phyloP scores from a whole-genome alignment of 2,797 vertebrate species.

The Spheniscus humboldti region DNA sequence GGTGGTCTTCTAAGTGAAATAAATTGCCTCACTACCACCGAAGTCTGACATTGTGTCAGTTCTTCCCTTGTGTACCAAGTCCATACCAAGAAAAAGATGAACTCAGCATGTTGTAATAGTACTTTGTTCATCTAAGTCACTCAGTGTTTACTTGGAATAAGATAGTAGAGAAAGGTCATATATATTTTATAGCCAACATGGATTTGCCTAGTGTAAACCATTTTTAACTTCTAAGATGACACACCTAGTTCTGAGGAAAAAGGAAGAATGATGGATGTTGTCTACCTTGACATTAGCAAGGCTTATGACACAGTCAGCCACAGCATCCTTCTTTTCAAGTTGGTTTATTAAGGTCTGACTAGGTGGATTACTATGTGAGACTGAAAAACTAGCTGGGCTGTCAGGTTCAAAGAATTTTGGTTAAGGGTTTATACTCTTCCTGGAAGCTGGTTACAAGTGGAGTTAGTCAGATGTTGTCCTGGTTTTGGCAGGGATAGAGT shows the following conservation, averaged over 20 bases:
- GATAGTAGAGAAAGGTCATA: background rate
- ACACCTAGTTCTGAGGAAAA: background rate
- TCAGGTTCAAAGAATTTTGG: background rate
- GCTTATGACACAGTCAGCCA: background rate
- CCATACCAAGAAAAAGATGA: background rate
- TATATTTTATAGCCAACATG: background rate
- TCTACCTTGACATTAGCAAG: background rate
- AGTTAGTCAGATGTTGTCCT: background rate
- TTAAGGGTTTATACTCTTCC: background rate
- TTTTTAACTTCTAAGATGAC: background rate
- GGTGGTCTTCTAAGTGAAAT: background rate
- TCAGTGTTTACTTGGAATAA: background rate
- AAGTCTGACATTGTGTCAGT: background rate
- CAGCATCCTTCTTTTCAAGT: background rate
- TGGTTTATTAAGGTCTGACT: background rate
- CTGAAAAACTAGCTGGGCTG: background rate
- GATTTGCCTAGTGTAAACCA: background rate
- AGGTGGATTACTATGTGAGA: rapidly evolving
- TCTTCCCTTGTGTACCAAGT: background rate
- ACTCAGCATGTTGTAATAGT: background rate
- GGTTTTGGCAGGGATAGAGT: too few species aligned
- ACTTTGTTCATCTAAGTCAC: background rate
- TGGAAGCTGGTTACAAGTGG: background rate
- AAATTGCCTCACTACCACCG: background rate
- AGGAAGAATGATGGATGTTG: background rate